Percentiles rank a stretch among this genome's conserved stretches.
These are phyloP conservation scores for Galagoides demidoff DNA, from an alignment of 2,797 vertebrate genomes.

Conservation along the genomic window DNA sequence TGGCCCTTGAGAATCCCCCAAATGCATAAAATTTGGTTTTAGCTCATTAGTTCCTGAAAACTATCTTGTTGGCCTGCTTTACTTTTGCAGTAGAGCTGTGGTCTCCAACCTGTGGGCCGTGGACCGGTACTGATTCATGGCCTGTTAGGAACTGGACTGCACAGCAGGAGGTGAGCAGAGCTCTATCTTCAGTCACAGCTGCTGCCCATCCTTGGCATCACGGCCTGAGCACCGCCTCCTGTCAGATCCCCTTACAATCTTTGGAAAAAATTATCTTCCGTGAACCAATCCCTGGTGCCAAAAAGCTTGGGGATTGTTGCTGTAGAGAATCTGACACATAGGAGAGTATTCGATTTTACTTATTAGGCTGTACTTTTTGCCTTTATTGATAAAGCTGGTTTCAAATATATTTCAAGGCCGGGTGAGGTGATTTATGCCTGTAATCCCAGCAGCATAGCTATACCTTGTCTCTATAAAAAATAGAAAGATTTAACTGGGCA, in stretches of 20 bases:
- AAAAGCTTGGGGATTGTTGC: too few species aligned
- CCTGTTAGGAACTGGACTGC: too few species aligned
- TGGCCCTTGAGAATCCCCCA: not conserved
- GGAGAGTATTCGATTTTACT: not conserved
- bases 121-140: too few species aligned
- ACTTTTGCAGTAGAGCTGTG: conserved; percentile 7
- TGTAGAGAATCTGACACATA: conserved; percentile 11
- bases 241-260: too few species aligned
- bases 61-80: not conserved
- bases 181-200: too few species aligned
- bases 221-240: too few species aligned
- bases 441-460: not conserved
- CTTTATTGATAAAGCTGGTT: conserved; percentile 38
- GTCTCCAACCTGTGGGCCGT: too few species aligned
- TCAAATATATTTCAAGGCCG: not conserved
- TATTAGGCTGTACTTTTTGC: conserved; percentile 44
- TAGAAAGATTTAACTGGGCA: not conserved
- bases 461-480: not conserved
- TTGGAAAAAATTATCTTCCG: too few species aligned
- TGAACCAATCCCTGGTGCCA: too few species aligned
- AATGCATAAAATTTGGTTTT: not conserved
- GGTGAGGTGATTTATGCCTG: not conserved
- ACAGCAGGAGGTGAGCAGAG: too few species aligned
- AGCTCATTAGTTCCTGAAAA: not conserved
- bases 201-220: too few species aligned